A percentile compares a stretch with the other conserved stretches of the same genome.
Conservation (phyloP, 2,888 invertebrate genomes). For the Cordilura impudica region DNA sequence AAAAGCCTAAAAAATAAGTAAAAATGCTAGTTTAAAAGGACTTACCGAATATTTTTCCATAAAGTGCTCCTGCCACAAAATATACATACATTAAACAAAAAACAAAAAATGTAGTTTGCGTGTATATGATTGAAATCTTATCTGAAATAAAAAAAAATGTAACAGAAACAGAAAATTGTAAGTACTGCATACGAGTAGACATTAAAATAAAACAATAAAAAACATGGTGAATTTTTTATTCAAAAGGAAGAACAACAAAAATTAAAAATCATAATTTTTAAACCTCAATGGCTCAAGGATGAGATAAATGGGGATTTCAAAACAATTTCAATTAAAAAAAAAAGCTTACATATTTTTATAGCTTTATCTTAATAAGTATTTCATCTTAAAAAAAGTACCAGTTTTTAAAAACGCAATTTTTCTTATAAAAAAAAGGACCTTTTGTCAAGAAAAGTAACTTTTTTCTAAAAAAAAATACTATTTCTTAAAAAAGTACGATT, state of each 20-base stretch:
- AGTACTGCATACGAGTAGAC: conserved; percentile 51
- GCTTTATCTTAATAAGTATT: no score
- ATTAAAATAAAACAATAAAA: conserved; percentile 24
- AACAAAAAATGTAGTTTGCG: conserved; percentile 59
- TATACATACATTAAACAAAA: conserved; percentile 36
- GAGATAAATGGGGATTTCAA: not conserved
- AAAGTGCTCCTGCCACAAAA: conserved; percentile 13
- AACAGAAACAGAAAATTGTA: conserved; percentile 55
- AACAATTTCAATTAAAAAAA: not conserved
- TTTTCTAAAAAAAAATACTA: no score
- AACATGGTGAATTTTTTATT: conserved; percentile 39
- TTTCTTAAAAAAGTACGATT: no score
- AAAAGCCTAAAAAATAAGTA: conserved; percentile 5
- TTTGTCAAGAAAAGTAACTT: no score
- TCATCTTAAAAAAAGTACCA: no score
- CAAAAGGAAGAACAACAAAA: conserved; percentile 5
- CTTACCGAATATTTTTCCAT: conserved; percentile 36
- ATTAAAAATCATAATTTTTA: conserved; percentile 30
- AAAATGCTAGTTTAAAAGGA: conserved; percentile 27
- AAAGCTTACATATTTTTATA: no score
- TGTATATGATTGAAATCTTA: conserved; percentile 65
- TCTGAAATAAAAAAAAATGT: conserved; percentile 45
- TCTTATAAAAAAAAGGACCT: no score
- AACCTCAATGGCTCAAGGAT: not conserved
- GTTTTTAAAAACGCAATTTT: no score